phyloP scores from a whole-genome alignment of 2,797 vertebrate species.

The Bovichtus diacanthus region DNA sequence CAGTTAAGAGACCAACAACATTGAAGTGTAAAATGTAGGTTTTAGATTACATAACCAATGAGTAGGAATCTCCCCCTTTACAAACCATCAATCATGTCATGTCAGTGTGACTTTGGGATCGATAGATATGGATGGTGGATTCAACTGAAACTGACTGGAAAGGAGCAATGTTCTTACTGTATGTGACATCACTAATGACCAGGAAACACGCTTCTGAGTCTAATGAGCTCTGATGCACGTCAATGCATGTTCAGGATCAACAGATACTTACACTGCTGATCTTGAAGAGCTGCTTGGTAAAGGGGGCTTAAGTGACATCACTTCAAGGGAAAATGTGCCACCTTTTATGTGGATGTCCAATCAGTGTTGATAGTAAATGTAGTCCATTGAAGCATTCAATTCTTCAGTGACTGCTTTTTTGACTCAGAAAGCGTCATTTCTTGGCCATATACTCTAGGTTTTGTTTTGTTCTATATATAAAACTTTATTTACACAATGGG shows the following conservation, averaged over 20 bases:
- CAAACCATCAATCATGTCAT: constrained; percentile 6
- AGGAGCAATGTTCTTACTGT: neutral
- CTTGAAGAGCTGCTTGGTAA: constrained; percentile 1
- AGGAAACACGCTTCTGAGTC: constrained; percentile 1
- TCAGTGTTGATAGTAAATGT: no score
- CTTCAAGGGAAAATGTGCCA: no score
- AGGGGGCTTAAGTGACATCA: neutral
- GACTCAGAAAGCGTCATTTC: no score
- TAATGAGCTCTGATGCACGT: constrained; percentile 8
- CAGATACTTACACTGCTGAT: constrained; percentile 32
- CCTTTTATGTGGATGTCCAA: no score
- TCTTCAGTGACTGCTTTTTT: no score
- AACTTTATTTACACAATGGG: no score
- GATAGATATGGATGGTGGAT: neutral
- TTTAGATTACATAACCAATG: neutral
- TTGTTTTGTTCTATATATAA: no score
- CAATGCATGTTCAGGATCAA: constrained; percentile 24
- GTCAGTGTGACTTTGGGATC: neutral
- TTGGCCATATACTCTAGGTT: no score
- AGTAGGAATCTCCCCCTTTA: neutral
- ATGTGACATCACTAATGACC: neutral
- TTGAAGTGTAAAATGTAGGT: neutral
- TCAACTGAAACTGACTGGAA: neutral
- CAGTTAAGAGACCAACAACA: neutral
- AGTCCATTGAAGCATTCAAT: no score